A percentile compares a stretch with the other conserved stretches of the same genome.
phyloP scores from a whole-genome alignment of 1,140 invertebrate species.

The Drosophila miranda region DNA sequence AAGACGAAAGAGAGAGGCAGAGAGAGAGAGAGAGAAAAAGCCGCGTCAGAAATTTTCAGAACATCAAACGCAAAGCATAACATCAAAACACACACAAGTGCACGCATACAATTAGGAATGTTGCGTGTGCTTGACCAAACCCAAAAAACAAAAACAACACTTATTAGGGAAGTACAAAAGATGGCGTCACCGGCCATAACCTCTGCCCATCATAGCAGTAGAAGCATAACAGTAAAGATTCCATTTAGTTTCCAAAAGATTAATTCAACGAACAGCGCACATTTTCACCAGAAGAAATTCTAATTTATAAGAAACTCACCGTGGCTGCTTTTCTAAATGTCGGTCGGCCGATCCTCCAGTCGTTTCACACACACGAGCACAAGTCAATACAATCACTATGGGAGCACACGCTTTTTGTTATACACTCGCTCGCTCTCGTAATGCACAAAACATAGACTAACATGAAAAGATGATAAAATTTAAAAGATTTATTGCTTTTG shows the following conservation, averaged over 20 bases:
- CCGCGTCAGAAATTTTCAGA: constrained; percentile 41
- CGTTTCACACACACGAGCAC: constrained; percentile 24
- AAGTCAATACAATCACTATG: constrained; percentile 47
- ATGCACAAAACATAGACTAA: constrained; percentile 37
- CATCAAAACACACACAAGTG: constrained; percentile 51
- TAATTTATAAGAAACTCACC: constrained; percentile 19
- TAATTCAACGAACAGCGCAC: neutral
- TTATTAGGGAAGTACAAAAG: constrained; percentile 58
- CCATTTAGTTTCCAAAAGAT: neutral
- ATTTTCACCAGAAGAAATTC: constrained; percentile 1
- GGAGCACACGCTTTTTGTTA: constrained; percentile 43
- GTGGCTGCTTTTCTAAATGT: constrained; percentile 18
- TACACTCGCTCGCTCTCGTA: constrained; percentile 35
- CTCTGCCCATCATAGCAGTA: constrained; percentile 56
- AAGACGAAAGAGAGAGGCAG: constrained; percentile 21
- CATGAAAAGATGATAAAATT: constrained; percentile 9
- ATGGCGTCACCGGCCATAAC: constrained; percentile 69
- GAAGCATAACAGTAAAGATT: too few relatives aligned
- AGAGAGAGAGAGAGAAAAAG: constrained; percentile 28
- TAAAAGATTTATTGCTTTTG: constrained; percentile 21
- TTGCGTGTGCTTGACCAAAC: constrained; percentile 71
- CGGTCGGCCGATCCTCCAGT: constrained; percentile 33
- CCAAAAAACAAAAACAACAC: constrained; percentile 57
- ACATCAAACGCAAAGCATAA: constrained; percentile 55
- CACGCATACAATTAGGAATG: constrained; percentile 19